Evolutionary conservation across 2,113 vertebrate species (phyloP).

Genomic region (Salvelinus alpinus): DNA sequence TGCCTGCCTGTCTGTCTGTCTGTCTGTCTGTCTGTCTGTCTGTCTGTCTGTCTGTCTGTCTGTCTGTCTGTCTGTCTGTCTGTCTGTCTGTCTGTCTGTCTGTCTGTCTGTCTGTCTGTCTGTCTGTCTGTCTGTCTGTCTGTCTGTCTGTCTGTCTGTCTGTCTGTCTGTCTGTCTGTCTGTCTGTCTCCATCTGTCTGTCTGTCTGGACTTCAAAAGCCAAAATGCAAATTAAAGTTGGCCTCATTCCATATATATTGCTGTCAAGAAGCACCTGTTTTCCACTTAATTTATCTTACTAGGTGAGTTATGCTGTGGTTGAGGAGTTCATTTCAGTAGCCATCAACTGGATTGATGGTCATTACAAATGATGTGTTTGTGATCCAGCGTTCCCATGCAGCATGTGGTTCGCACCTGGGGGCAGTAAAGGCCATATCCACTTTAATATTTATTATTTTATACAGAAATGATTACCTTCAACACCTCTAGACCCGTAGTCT

Average conservation of each 20-base stretch:
- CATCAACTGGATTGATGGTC: not conserved
- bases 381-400: not conserved
- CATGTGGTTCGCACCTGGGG: slow-evolving; percentile 20
- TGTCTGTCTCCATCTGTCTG: too few relatives aligned
- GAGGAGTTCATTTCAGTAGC: slow-evolving; percentile 1
- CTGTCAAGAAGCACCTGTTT: not conserved
- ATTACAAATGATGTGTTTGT: not conserved
- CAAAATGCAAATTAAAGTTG: not conserved
- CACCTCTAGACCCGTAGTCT: too few relatives aligned
- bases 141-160: too few relatives aligned
- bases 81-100: too few relatives aligned
- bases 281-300: not conserved
- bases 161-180: too few relatives aligned
- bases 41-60: too few relatives aligned
- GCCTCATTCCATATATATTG: not conserved
- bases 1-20: too few relatives aligned
- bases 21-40: too few relatives aligned
- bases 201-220: not conserved
- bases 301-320: not conserved
- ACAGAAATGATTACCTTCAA: too few relatives aligned
- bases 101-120: too few relatives aligned
- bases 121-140: too few relatives aligned
- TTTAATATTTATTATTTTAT: not conserved
- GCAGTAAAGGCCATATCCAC: not conserved
- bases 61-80: too few relatives aligned